Evolutionary conservation across 2,113 vertebrate genomes (phyloP), one percentile per base, ranked within the genome.

Genomic region (Thunnus thynnus): DNA sequence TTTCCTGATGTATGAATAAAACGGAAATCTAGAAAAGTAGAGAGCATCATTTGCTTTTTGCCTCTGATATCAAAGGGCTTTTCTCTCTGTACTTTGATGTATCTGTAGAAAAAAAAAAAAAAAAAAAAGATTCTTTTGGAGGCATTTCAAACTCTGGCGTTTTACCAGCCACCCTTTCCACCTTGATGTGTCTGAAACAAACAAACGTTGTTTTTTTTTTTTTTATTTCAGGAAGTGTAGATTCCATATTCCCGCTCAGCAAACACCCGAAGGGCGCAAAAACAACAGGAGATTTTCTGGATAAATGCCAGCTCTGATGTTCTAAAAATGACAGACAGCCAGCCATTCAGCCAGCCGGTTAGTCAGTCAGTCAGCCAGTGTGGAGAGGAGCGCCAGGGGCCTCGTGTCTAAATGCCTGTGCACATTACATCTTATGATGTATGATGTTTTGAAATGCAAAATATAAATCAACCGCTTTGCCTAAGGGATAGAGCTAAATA

Each of bases 391-490:
- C n/a, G 86, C 84, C 85, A 79, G 64, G 67, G 78, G 89, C 85
- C 75, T 86, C 13, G 5, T 77, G 75, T 81, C 69, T 87, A 74
- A 89, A 86, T 67, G 71, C 81, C 74, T 85, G 70, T 32, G 71
- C 83, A 91, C 76, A 86, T 86, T 69, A 81, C 77, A 80, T 85
- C 65, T 76, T 82, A 76, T 85, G 63, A 88, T 83, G 70, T 76
- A 87, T 86, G 81, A 82, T 82, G 73, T 87, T 89, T 89, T 89
- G 79, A 89, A 91, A 91, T 90, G 81, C 84, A 91, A 92, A 90
- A 78, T 86, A 86, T 78, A 86, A 86, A 93, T 88, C 86, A 89
- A 86, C 51, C 2, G 62, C 70, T 81, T 44, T 46, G 80, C 88
- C 82, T 62, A 32, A 77, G 69, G 83, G 74, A 82, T 36, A 44